A percentile compares a stretch with the other conserved stretches of the same genome.
Conservation (phyloP, 2,888 invertebrate species). For the Dione vanillae region DNA sequence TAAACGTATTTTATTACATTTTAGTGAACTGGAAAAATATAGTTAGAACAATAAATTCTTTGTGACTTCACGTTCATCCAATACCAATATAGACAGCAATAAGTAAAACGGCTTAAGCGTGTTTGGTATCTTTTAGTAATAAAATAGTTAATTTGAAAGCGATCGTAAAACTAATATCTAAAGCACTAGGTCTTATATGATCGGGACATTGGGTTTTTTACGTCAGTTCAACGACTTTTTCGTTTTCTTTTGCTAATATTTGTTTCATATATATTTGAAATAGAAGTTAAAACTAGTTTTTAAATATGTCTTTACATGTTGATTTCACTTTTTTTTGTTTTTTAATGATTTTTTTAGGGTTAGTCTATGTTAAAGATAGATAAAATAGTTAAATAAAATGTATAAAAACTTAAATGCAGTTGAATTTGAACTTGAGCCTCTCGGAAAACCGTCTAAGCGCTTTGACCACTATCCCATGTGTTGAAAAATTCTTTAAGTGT, state of each 20-base stretch:
- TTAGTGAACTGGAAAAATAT: background rate
- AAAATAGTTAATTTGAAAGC: constrained; percentile 45
- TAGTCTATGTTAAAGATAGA: no score
- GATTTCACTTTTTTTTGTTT: no score
- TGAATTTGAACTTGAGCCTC: no score
- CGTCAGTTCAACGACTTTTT: background rate
- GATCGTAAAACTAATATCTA: constrained; percentile 42
- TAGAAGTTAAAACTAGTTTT: no score
- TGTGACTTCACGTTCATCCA: background rate
- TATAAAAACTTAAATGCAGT: no score
- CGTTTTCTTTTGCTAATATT: background rate
- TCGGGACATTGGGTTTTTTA: constrained; percentile 22
- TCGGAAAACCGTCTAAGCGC: no score
- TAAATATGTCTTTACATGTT: no score
- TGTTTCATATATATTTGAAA: no score
- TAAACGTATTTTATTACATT: background rate
- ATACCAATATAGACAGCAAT: constrained; percentile 18
- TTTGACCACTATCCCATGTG: no score
- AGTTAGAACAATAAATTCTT: constrained; percentile 22
- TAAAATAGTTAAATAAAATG: no score
- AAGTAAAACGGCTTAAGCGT: constrained; percentile 27
- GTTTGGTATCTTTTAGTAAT: constrained; percentile 39
- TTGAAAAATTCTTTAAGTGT: no score
- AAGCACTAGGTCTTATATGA: constrained; percentile 37
- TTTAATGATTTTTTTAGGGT: no score